Evolutionary conservation across 2,113 vertebrate species (phyloP).

Genomic region (Azemiops feae): DNA sequence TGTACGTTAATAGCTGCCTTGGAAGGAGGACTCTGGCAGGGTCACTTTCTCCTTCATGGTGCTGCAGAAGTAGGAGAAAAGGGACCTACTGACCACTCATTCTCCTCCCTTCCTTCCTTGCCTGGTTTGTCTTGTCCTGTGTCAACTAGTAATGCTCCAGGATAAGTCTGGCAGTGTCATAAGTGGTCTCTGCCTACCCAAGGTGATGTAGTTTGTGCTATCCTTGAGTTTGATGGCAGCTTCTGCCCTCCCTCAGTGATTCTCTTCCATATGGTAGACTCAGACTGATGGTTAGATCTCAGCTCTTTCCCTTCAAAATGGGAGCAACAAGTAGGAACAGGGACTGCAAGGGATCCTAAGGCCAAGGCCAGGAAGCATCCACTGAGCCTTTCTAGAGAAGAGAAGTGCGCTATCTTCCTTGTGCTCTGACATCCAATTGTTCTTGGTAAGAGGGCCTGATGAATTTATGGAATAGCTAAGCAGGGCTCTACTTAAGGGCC

Average conservation of each 20-base stretch:
- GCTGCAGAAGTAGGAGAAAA: constrained; percentile 11
- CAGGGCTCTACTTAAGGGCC: background rate
- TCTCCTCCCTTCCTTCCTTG: background rate
- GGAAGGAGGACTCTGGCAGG: background rate
- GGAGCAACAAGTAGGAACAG: background rate
- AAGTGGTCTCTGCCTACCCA: background rate
- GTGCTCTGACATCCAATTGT: background rate
- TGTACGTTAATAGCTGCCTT: background rate
- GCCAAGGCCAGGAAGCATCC: background rate
- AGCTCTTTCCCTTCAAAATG: background rate
- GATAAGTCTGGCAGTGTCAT: background rate
- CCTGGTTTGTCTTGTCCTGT: background rate
- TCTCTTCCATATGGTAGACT: background rate
- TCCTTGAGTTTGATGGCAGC: background rate
- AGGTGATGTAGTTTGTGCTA: background rate
- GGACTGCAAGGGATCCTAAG: background rate
- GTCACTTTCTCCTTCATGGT: background rate
- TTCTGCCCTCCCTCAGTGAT: background rate
- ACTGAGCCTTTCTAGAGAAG: background rate
- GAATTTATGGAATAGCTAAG: background rate
- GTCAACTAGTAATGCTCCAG: background rate
- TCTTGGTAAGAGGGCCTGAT: background rate
- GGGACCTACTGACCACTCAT: background rate
- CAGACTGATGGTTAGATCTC: background rate
- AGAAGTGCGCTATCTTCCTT: background rate